A percentile compares a stretch with the other conserved stretches of the same genome.
Conservation (phyloP, 2,888 invertebrate genomes). For the Crioceris asparagi region DNA sequence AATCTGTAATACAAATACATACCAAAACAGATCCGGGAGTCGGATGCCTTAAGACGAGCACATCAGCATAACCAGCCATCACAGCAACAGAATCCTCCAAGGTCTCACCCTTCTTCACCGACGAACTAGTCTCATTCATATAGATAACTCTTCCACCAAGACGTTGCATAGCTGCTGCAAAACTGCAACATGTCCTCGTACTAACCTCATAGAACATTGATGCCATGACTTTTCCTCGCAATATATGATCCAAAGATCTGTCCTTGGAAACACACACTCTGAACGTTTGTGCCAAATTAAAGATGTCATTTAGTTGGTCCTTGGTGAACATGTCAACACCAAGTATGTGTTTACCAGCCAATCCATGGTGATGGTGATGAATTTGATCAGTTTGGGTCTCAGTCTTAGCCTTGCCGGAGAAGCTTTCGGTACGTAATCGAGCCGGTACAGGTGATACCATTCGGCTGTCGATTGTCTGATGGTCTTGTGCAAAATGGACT, state of each 20-base stretch:
- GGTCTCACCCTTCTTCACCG: conserved; percentile 93
- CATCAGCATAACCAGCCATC: conserved; percentile 89
- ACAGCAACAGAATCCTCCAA: conserved; percentile 78
- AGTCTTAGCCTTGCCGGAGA: conserved; percentile 9
- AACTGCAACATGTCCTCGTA: conserved; percentile 92
- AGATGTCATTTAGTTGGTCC: conserved; percentile 84
- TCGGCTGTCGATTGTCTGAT: conserved; percentile 16
- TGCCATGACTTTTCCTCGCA: conserved; percentile 77
- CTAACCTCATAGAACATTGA: conserved; percentile 97
- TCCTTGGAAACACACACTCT: conserved; percentile 75
- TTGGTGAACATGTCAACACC: conserved; percentile 79
- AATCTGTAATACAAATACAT: too few species aligned
- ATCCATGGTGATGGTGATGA: conserved; percentile 35
- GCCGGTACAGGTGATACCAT: conserved; percentile 26
- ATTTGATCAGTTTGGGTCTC: conserved; percentile 13
- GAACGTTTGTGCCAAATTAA: conserved; percentile 85
- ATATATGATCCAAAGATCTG: conserved; percentile 69
- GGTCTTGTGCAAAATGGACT: conserved; percentile 49
- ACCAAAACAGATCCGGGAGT: conserved; percentile 82
- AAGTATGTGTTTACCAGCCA: conserved; percentile 70
- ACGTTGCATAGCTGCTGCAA: conserved; percentile 92
- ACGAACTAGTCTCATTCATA: conserved; percentile 83
- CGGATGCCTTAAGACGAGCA: conserved; percentile 90
- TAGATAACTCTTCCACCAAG: conserved; percentile 88
- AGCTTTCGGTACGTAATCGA: conserved; percentile 28